Percentiles rank a stretch among this genome's conserved stretches.
phyloP scores from a whole-genome alignment of 1,140 invertebrate genomes.

The Macrotrachela quadricornifera region DNA sequence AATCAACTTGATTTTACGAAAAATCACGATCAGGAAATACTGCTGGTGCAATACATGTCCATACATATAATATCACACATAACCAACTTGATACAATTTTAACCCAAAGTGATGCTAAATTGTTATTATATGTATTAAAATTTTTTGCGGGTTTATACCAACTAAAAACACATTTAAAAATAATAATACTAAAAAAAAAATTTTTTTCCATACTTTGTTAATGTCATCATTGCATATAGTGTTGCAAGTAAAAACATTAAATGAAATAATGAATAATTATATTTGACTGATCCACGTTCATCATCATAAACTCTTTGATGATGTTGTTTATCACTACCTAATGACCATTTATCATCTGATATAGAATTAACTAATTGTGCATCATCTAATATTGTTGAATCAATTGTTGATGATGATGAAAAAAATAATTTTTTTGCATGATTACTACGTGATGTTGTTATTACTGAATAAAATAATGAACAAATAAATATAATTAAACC shows the following conservation, averaged over 20 bases:
- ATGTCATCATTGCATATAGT: conserved; percentile 97
- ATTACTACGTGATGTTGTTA: too few species aligned
- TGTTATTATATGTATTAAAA: too few species aligned
- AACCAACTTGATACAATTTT: conserved; percentile 92
- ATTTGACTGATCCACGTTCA: conserved; percentile 75
- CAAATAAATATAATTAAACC: too few species aligned
- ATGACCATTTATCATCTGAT: too few species aligned
- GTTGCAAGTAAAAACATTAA: conserved; percentile 87
- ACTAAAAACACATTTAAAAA: not conserved
- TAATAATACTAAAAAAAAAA: conserved; percentile 25
- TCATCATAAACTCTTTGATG: conserved; percentile 48
- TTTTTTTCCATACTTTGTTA: conserved; percentile 90
- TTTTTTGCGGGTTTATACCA: too few species aligned
- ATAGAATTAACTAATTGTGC: too few species aligned
- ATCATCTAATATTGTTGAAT: too few species aligned
- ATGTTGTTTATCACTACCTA: not conserved
- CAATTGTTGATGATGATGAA: too few species aligned
- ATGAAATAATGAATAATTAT: conserved; percentile 94
- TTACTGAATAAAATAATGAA: too few species aligned
- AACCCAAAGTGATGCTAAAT: conserved; percentile 70
- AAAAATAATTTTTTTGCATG: too few species aligned
- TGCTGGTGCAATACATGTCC: conserved; percentile 77
- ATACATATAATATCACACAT: conserved; percentile 66
- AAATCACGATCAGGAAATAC: conserved; percentile 72
- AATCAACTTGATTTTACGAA: not conserved